A percentile compares a stretch with the other conserved stretches of the same genome.
These are phyloP conservation scores for Lepidurus packardi DNA, from an alignment of 1,140 invertebrate species.

Conservation along the genomic window DNA sequence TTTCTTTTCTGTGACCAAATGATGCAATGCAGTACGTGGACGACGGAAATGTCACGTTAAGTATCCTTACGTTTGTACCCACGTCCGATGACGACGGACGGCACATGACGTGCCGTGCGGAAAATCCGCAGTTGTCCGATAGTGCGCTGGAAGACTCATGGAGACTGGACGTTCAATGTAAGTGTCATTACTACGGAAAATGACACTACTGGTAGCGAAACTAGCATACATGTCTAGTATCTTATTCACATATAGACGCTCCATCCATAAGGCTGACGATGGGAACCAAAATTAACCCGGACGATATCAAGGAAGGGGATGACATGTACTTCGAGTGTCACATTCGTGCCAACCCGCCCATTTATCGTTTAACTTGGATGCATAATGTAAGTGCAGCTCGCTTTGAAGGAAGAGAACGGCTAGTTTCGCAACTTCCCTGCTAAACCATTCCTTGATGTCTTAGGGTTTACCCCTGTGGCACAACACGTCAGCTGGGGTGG, in stretches of 20 bases:
- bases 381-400: conserved; percentile 56
- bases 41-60: conserved; percentile 78
- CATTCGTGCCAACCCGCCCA: conserved; percentile 77
- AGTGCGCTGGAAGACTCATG: conserved; percentile 69
- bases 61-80: conserved; percentile 71
- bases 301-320: conserved; percentile 84
- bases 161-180: conserved; percentile 56
- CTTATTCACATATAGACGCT: conserved; percentile 58
- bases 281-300: conserved; percentile 76
- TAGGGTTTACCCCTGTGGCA: conserved; percentile 30
- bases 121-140: conserved; percentile 50
- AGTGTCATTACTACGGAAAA: conserved; percentile 41
- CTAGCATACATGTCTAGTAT: neutral
- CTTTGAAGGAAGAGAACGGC: neutral
- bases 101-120: conserved; percentile 29
- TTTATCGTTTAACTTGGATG: conserved; percentile 75
- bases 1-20: neutral
- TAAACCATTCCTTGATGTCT: neutral
- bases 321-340: conserved; percentile 91
- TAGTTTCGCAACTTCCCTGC: neutral
- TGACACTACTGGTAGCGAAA: neutral
- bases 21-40: conserved; percentile 54
- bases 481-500: conserved; percentile 39
- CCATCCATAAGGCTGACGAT: conserved; percentile 72
- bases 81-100: conserved; percentile 63